A percentile compares a stretch with the other conserved stretches of the same genome.
Evolutionary conservation across 2,888 invertebrate species (phyloP).

Genomic region (Myopa testacea): DNA sequence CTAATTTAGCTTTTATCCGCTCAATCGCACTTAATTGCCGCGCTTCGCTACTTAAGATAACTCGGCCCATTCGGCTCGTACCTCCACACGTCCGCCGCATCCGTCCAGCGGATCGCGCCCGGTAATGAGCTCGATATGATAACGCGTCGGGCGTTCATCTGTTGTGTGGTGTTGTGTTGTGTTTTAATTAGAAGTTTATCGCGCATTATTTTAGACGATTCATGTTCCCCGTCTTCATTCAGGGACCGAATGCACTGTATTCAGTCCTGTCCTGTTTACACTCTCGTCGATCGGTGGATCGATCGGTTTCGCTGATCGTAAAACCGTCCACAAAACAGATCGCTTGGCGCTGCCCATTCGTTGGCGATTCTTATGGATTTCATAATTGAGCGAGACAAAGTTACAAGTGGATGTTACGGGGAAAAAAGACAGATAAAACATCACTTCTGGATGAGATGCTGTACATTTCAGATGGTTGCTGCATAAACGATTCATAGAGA

Average conservation of each 20-base stretch:
- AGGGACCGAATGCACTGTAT: not conserved
- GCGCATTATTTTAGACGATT: too few relatives aligned
- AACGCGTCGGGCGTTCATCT: slow-evolving; percentile 9
- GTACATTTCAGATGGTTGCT: too few relatives aligned
- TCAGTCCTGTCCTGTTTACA: too few relatives aligned
- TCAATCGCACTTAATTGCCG: slow-evolving; percentile 50
- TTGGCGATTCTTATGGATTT: slow-evolving; percentile 2
- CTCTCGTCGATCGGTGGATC: too few relatives aligned
- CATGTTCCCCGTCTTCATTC: not conserved
- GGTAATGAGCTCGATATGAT: slow-evolving; percentile 27
- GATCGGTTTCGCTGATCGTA: too few relatives aligned
- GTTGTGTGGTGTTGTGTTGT: not conserved
- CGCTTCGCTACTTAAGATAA: slow-evolving; percentile 56
- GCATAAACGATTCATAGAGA: too few relatives aligned
- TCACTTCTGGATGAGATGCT: too few relatives aligned
- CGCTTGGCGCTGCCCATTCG: not conserved
- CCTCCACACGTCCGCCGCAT: not conserved
- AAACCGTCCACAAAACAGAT: too few relatives aligned
- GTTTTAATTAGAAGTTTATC: slow-evolving; percentile 20
- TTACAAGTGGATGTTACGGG: too few relatives aligned
- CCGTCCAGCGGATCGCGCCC: not conserved
- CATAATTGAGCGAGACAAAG: too few relatives aligned
- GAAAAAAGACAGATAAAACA: too few relatives aligned
- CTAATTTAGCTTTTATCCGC: slow-evolving; percentile 44
- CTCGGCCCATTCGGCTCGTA: slow-evolving; percentile 36